Base-by-base conservation (phyloP, 2,797 vertebrate genomes). In the Protonibea diacanthus region DNA sequence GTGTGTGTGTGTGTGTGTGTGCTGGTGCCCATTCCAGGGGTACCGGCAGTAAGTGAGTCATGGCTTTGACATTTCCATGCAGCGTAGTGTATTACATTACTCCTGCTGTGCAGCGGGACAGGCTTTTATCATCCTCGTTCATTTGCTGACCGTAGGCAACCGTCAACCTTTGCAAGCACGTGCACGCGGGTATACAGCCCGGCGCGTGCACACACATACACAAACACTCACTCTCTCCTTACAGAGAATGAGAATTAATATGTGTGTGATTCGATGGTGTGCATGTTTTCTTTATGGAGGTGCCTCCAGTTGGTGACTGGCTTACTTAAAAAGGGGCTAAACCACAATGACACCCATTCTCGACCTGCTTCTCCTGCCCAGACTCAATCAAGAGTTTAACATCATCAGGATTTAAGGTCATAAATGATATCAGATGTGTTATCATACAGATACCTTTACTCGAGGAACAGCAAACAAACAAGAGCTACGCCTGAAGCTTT, bases 11-110 rank as follows among this genome's bases (percentile, higher is more conserved):
- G 64, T 84, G 71, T 83, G 64, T 76, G 62, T 84, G 71, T 83
- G 64, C 75, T 59, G 63, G 81, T 82, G 78, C 81, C 77, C 77
- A 67, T 67, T 89, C 40, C 72, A 29, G 69, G 53, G 80, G 82
- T 81, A 90, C 84, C 68, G 67, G 75, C 85, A 75, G 75, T 76
- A 74, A 79, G 84, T 92, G 89, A 91, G 88, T 90, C 91, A 94
- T 86, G 84, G 83, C 89, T 89, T 75, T 93, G 91, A 93, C 85
- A 92, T 94, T 93, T 93, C 74, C 88, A 90, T 74, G 84, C 82
- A 88, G 80, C 20, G 62, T 17, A 44, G 45, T 64, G 83, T 88
- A 89, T 93, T 91, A 87, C 77, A 84, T 82, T 86, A 77, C 81
- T 84, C 85, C 88, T 70, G 87, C 89, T 83, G 86, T 85, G 86